These are phyloP conservation scores for Brachystomella parvula DNA, from an alignment of 1,140 invertebrate species.

Conservation along the genomic window DNA sequence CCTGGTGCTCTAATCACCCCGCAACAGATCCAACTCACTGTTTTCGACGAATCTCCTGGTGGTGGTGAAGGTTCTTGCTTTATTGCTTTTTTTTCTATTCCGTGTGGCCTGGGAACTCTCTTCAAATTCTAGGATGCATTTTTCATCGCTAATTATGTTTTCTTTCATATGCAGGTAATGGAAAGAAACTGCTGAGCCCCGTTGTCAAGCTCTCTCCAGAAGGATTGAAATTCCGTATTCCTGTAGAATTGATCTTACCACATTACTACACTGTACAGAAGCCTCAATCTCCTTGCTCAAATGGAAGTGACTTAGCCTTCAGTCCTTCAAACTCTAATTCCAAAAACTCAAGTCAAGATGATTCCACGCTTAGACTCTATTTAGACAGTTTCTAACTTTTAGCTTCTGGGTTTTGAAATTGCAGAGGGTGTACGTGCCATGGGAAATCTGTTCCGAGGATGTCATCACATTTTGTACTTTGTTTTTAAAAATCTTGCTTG, in stretches of 20 bases:
- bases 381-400: slow-evolving; percentile 1
- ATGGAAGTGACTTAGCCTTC: neutral
- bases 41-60: neutral
- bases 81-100: neutral
- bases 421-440: too few relatives aligned
- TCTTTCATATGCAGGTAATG: slow-evolving; percentile 40
- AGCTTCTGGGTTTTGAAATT: too few relatives aligned
- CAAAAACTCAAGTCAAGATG: neutral
- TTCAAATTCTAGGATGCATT: neutral
- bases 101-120: neutral
- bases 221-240: slow-evolving; percentile 74
- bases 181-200: slow-evolving; percentile 84
- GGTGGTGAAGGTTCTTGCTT: slow-evolving; percentile 1
- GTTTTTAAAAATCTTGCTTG: too few relatives aligned
- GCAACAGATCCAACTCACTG: slow-evolving; percentile 81
- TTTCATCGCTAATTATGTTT: too few relatives aligned
- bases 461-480: too few relatives aligned
- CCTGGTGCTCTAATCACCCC: slow-evolving; percentile 63
- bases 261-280: slow-evolving; percentile 40
- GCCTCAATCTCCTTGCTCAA: neutral
- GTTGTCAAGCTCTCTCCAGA: slow-evolving; percentile 91
- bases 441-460: too few relatives aligned
- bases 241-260: slow-evolving; percentile 68
- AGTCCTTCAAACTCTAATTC: neutral
- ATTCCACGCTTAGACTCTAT: neutral